These are phyloP conservation scores for Haliclona indistincta DNA, from an alignment of 37 sponge, comb jelly and placozoan genomes.

Conservation along the genomic window DNA sequence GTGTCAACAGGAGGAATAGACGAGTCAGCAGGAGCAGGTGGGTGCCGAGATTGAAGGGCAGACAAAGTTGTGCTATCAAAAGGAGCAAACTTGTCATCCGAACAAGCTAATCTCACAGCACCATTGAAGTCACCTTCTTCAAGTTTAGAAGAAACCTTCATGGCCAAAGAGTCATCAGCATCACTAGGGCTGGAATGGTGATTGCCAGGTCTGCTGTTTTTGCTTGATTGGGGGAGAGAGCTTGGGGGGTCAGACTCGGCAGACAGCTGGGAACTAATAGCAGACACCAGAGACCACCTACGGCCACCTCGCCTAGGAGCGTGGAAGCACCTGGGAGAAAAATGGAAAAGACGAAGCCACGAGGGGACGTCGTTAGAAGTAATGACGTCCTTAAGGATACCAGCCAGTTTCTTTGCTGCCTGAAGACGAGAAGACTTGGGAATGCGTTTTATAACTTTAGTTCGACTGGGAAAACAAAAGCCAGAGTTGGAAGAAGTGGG, in stretches of 20 bases:
- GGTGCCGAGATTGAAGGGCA: constrained; percentile 1
- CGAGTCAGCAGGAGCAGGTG: constrained; percentile 5
- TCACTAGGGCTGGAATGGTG: no score
- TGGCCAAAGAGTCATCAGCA: no score
- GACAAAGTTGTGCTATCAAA: not conserved
- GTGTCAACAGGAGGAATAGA: not conserved
- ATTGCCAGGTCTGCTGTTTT: no score
- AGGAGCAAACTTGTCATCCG: constrained; percentile 12
- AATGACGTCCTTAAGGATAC: not conserved
- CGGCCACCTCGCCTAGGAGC: not conserved
- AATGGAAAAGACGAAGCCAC: not conserved
- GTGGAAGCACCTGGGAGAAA: not conserved
- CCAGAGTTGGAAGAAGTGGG: no score
- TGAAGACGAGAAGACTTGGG: not conserved
- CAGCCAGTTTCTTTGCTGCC: not conserved
- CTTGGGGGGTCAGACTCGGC: constrained; percentile 1
- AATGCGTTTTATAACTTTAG: not conserved
- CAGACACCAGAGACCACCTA: not conserved
- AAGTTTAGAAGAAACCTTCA: no score
- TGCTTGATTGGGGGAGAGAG: no score
- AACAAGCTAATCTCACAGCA: constrained; percentile 5
- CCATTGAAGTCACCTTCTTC: constrained; percentile 5
- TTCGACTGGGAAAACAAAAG: no score
- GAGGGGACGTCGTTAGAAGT: not conserved
- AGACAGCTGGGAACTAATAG: not conserved